phyloP scores from a whole-genome alignment of 2,113 vertebrate species.

The Sceloporus undulatus region DNA sequence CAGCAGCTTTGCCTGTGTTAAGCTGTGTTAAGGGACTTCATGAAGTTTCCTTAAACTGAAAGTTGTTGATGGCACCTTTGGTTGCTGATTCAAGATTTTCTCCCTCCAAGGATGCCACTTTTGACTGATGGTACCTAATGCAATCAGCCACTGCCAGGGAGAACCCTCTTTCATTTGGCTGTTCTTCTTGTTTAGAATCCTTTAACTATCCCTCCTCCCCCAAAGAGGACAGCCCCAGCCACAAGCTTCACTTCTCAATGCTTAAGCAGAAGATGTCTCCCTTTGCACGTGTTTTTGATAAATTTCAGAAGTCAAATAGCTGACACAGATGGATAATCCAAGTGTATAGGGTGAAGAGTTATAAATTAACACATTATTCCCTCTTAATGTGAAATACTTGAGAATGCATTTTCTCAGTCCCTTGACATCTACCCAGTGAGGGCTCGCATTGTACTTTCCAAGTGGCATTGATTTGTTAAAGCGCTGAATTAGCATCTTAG shows the following conservation, averaged over 20 bases:
- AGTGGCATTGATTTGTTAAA: constrained; percentile 99
- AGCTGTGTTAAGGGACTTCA: constrained; percentile 70
- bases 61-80: constrained; percentile 80
- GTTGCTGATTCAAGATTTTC: constrained; percentile 85
- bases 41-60: constrained; percentile 83
- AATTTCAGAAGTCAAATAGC: constrained; percentile 90
- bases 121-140: constrained; percentile 88
- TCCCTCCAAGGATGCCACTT: constrained; percentile 80
- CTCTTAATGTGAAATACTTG: constrained; percentile 96
- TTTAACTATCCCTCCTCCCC: constrained; percentile 13
- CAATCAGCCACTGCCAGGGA: constrained; percentile 82
- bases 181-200: constrained; percentile 46
- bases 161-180: constrained; percentile 67
- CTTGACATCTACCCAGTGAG: constrained; percentile 92
- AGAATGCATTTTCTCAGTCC: constrained; percentile 90
- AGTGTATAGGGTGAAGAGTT: constrained; percentile 93
- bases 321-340: constrained; percentile 99
- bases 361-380: constrained; percentile 99
- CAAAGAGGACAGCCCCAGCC: constrained; percentile 48
- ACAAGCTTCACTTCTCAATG: constrained; percentile 66
- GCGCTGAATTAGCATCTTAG: constrained; percentile 97
- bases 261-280: constrained; percentile 76
- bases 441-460: constrained; percentile 95
- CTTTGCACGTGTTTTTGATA: constrained; percentile 89
- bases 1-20: constrained; percentile 69